Evolutionary conservation across 64 coral and sea anemone species (phyloP).

Genomic region (Catalaphyllia jardinei): DNA sequence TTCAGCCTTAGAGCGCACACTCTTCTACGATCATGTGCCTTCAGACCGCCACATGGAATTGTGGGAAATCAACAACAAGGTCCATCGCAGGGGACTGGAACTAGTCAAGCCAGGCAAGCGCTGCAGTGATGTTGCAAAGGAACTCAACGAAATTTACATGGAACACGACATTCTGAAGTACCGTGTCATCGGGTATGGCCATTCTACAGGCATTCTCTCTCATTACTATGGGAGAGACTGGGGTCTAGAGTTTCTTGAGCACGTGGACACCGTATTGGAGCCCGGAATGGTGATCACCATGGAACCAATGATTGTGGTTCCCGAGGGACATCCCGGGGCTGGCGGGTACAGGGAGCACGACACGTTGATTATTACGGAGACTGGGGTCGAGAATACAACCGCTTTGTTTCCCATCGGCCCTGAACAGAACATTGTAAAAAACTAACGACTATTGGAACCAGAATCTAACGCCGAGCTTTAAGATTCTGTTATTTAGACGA

Average conservation of each 20-base stretch:
- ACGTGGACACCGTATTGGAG: constrained; percentile 73
- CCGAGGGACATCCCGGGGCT: constrained; percentile 76
- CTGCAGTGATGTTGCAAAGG: constrained; percentile 83
- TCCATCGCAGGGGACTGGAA: constrained; percentile 84
- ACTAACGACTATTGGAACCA: not conserved
- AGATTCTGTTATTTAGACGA: too few species aligned
- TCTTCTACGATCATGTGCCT: constrained; percentile 94
- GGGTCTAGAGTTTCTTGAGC: constrained; percentile 79
- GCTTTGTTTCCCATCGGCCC: constrained; percentile 77
- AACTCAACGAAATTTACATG: constrained; percentile 83
- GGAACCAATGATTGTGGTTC: constrained; percentile 92
- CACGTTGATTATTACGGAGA: constrained; percentile 75
- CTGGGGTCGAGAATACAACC: constrained; percentile 64
- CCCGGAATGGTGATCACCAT: constrained; percentile 94
- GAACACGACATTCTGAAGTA: constrained; percentile 79
- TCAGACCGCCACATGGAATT: constrained; percentile 85
- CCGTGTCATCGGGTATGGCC: constrained; percentile 86
- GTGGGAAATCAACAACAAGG: constrained; percentile 83
- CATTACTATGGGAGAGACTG: constrained; percentile 94
- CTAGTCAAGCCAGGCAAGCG: constrained; percentile 74
- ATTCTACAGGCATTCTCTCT: constrained; percentile 85
- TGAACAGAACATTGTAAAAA: constrained; percentile 55
- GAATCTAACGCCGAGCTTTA: not conserved
- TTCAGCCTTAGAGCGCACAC: constrained; percentile 71
- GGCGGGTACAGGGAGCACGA: constrained; percentile 94